Evolutionary conservation across 2,113 vertebrate species (phyloP).

Genomic region (Talpa occidentalis): DNA sequence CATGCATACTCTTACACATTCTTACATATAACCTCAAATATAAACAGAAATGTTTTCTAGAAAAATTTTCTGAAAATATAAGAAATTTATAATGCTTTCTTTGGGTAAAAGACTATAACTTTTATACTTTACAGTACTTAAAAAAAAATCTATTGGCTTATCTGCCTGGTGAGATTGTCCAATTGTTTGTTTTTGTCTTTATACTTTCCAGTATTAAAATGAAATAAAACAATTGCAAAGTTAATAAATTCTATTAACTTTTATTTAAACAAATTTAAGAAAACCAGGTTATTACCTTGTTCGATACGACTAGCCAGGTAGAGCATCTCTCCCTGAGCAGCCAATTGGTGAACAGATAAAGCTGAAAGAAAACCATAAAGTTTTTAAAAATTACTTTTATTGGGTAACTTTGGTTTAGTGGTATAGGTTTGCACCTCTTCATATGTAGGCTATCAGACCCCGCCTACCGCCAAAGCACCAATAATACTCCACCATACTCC

Average conservation of each 20-base stretch:
- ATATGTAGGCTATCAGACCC: too few species aligned
- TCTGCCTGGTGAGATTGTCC: background rate
- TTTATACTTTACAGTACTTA: background rate
- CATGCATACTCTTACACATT: background rate
- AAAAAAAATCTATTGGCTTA: background rate
- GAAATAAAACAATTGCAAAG: constrained; percentile 4
- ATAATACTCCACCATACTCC: too few species aligned
- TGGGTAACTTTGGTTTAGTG: too few species aligned
- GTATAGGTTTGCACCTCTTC: too few species aligned
- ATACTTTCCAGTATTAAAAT: background rate
- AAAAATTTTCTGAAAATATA: constrained; percentile 47
- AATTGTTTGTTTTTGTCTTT: constrained; percentile 13
- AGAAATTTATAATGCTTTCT: background rate
- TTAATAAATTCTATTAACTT: background rate
- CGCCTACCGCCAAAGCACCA: too few species aligned
- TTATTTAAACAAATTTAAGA: constrained; percentile 3
- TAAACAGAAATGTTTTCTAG: constrained; percentile 7
- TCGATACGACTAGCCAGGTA: constrained; percentile 97
- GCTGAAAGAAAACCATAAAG: constrained; percentile 84
- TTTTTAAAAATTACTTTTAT: too few species aligned
- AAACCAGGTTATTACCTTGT: constrained; percentile 90
- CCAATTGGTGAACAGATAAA: constrained; percentile 97
- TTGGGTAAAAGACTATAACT: background rate
- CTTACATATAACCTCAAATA: background rate
- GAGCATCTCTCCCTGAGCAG: constrained; percentile 98